phyloP scores from a whole-genome alignment of 2,888 invertebrate species.

The Lycocerus yunnanus region DNA sequence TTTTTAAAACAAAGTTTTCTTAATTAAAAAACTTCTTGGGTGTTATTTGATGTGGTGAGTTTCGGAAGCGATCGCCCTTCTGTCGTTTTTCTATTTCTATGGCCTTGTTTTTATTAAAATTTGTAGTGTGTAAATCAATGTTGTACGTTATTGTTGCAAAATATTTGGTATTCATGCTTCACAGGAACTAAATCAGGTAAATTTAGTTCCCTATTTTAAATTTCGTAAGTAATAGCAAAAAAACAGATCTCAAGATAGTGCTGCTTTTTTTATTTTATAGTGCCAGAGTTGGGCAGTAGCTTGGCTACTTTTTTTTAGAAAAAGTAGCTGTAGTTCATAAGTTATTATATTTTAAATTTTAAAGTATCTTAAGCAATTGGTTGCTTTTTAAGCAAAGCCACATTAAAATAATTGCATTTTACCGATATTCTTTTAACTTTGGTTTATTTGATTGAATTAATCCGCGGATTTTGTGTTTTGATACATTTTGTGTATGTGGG shows the following conservation, averaged over 20 bases:
- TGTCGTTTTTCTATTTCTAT: background rate
- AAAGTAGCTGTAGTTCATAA: background rate
- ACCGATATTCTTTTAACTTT: too few relatives aligned
- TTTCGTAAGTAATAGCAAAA: background rate
- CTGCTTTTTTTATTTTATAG: constrained; percentile 8
- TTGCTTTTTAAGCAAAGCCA: too few relatives aligned
- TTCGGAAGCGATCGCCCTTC: background rate
- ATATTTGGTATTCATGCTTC: constrained; percentile 56
- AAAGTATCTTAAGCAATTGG: too few relatives aligned
- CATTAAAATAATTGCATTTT: too few relatives aligned
- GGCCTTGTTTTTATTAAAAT: constrained; percentile 13
- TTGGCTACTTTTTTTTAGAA: background rate
- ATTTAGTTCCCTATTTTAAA: constrained; percentile 50
- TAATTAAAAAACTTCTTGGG: background rate
- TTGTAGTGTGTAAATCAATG: constrained; percentile 34
- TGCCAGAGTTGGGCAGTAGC: background rate
- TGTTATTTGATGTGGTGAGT: background rate
- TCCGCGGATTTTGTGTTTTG: too few relatives aligned
- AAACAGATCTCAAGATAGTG: constrained; percentile 4
- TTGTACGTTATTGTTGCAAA: constrained; percentile 55
- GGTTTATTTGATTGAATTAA: too few relatives aligned
- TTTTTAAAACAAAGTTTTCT: background rate
- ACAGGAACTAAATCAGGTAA: constrained; percentile 58
- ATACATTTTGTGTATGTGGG: too few relatives aligned
- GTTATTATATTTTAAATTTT: background rate